Evolutionary conservation across 1,140 invertebrate genomes (phyloP), one percentile per base, ranked within the genome.

Genomic region (Stenopsyche tienmushanensis): DNA sequence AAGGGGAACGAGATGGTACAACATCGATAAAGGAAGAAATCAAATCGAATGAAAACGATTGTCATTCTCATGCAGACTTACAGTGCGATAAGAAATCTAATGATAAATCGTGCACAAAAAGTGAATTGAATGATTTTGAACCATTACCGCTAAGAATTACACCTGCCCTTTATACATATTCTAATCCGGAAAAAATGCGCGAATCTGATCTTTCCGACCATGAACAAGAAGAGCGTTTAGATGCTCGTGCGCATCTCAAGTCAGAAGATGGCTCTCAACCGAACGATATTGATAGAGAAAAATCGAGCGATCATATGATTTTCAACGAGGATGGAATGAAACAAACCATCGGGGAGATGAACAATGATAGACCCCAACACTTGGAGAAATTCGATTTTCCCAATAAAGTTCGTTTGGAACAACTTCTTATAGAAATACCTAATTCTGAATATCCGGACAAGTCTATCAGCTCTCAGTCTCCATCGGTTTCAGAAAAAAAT

Each of bases 371-470:
- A 54, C 74, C 41, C 53, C 64, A 25, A 73, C 77, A 59, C 62
- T 67, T 81, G 3, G 59, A 71, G 25, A 78, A 81, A 58, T 78
- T 77, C n/a, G 78, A 80, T 59, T 80, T 81, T 68, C 78, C 78
- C 1, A 78, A 82, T 62, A 89, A 90, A 72, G 88, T 86, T 42
- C 76, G 90, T 34, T 75, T 90, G 5, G 88, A 91, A 72, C 88
- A 90, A 72, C 78, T 91, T 54, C 78, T 90, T 0, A 91, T 91
- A 69, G 89, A 91, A 71, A 92, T 91, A 65, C 90, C 90, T 2
- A 82, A 83, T 55, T 74, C 76, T 3, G 86, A 86, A 24, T 82
- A 78, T 52, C 77, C 75, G 13, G 82, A 83, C 7, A 85, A 85
- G 62, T 76, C 83, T 62, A 81, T 82, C 1, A 73, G 77, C 66